Evolutionary conservation across 1,140 invertebrate species (phyloP), one percentile per base, ranked within the genome.

Genomic region (Acyrthosiphon pisum): DNA sequence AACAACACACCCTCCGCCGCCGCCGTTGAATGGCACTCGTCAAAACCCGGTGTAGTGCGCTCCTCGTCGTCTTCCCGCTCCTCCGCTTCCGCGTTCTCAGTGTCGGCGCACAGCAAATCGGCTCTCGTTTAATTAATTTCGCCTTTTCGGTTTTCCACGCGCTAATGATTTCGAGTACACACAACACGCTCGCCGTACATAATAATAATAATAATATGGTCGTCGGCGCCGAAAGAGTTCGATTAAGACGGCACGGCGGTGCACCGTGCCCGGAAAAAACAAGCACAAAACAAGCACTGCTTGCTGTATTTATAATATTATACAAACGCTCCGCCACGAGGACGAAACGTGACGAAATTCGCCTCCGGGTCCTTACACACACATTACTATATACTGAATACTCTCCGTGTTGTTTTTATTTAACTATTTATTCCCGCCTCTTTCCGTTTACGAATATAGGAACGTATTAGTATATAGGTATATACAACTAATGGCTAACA

Each of bases 101-200:
- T 68, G 30, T 30, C 60, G 60, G 60, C 22, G 60, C 6, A 76
- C 60, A 6, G 60, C 30, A 76, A 76, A 92, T 83, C 91, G 91
- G 91, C 46, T 92, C 91, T 84, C 91, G 91, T 92, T 92, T 92
- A 92, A 92, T 92, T 84, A 92, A 92, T 92, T 92, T 92, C 91
- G 91, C 46, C 76, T 83, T 92, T 92, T 83, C 91, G 68, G 68
- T 50, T 92, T 48, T 84, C 76, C 76, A 41, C 76, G 68, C 76
- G 8, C 76, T 92, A 83, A 92, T 83, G 68, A 91, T 68, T 60
- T 68, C 53, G 89, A 90, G 50, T 60, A 68, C 50, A 20, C 50
- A 8, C 41, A 84, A 76, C 60, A 76, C 60, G 60, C 60, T 76
- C n/a, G 60, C 30, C 22, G 23, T 41, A 84, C 37, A 84, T 84